Evolutionary conservation across 2,113 vertebrate species (phyloP), one percentile per base, ranked within the genome.

Genomic region (Amphiprion percula): DNA sequence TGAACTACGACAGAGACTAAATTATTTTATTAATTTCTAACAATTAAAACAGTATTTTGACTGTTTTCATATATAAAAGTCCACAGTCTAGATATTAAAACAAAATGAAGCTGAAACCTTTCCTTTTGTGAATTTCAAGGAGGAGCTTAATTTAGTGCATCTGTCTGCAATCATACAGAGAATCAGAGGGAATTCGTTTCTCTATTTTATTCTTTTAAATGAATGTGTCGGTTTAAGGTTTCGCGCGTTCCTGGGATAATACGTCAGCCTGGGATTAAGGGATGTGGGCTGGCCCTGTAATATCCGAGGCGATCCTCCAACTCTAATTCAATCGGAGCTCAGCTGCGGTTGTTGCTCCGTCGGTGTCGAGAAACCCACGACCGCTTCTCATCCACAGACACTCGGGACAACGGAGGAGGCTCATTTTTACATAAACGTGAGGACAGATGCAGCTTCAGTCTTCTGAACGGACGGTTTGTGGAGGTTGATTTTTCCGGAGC

Each of bases 201-300:
- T 8, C 19, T n/a, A 1, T 50, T 50, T 50, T 50, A 19, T 53
- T 53, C 19, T 17, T 21, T 6, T 17, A 39, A 15, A 53, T 66
- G 50, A 10, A 2, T 33, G 23, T 37, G 67, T 50, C 10, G 53
- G 77, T 87, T 88, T 79, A 24, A 82, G 65, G 72, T 79, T 87
- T 84, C 49, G 70, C 88, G 85, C 63, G 41, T 46, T 54, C 10
- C 61, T 10, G 67, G 50, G 49, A 71, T 50, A 66, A 59, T 53
- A 88, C 92, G 91, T 92, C 91, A 91, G 63, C 39, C 68, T 39
- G 76, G 90, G 92, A 91, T 91, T 93, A 91, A 26, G 72, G 77
- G 84, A 75, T 83, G 92, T 91, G 92, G 91, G 92, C 16, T 87
- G 90, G 86, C 55, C 82, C 87, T 80, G 58, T 74, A 39, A 60